Conservation (phyloP, 2,797 vertebrate species). For the Crenuchus spilurus region DNA sequence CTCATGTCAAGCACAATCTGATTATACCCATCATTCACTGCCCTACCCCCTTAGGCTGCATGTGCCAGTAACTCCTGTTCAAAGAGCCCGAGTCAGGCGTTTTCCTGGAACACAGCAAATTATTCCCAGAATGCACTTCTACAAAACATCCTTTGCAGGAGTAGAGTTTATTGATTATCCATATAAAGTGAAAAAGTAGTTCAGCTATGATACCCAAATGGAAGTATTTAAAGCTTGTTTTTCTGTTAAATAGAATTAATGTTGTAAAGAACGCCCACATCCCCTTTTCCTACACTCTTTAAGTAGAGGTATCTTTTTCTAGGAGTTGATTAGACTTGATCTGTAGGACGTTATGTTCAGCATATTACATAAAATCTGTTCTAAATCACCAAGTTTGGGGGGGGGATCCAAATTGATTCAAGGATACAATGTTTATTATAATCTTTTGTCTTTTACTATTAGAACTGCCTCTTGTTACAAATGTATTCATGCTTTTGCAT, state of each 20-base stretch:
- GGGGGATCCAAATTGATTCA: no score
- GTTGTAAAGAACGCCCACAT: background rate
- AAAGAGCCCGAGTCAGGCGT: conserved; percentile 15
- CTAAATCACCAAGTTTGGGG: no score
- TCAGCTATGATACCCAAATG: background rate
- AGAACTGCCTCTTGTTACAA: background rate
- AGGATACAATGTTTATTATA: no score
- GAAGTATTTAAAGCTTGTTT: background rate
- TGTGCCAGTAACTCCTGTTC: conserved; percentile 27
- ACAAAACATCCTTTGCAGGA: conserved; percentile 7
- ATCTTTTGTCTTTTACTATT: no score
- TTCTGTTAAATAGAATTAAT: background rate
- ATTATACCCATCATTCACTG: conserved; percentile 23
- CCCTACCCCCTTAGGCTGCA: background rate
- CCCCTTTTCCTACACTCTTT: background rate
- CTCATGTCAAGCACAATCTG: background rate
- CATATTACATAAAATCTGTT: no score
- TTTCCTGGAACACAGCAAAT: conserved; percentile 25
- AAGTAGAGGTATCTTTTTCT: no score
- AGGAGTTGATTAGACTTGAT: background rate
- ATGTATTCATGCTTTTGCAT: no score
- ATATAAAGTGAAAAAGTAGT: conserved; percentile 3
- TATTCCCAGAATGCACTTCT: conserved; percentile 25
- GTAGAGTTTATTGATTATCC: conserved; percentile 25
- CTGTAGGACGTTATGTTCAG: background rate